Conservation (phyloP, 2,888 invertebrate genomes). For the Stenichneumon culpator region DNA sequence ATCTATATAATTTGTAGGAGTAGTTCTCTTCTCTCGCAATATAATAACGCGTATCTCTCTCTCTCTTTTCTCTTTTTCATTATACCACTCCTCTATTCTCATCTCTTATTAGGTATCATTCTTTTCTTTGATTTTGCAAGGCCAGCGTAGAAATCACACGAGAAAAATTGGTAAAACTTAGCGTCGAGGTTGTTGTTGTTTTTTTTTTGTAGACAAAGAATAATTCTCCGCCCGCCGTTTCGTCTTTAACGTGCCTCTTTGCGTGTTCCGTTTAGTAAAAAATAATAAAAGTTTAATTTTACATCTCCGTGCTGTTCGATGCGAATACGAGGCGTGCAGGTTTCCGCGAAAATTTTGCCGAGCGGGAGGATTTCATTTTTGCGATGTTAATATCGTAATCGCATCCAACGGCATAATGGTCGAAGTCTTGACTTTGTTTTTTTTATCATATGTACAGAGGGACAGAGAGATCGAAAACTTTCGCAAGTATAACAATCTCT, state of each 20-base stretch:
- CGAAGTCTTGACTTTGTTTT: constrained; percentile 33
- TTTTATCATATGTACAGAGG: constrained; percentile 49
- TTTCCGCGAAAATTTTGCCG: constrained; percentile 5
- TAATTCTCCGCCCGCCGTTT: constrained; percentile 58
- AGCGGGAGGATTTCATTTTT: neutral
- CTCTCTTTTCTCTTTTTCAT: constrained; percentile 24
- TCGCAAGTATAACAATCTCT: constrained; percentile 27
- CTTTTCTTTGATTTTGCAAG: constrained; percentile 83
- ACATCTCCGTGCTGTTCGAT: constrained; percentile 47
- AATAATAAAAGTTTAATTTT: constrained; percentile 36
- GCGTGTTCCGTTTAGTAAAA: constrained; percentile 65
- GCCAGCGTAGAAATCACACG: constrained; percentile 84
- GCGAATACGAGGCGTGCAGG: constrained; percentile 25
- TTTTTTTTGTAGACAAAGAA: constrained; percentile 15
- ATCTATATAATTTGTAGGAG: constrained; percentile 75
- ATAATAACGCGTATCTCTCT: constrained; percentile 79
- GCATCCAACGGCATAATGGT: constrained; percentile 48
- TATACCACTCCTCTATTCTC: constrained; percentile 56
- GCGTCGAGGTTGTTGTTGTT: constrained; percentile 43
- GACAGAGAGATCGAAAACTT: constrained; percentile 41
- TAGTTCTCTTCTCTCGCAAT: constrained; percentile 78
- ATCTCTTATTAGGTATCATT: constrained; percentile 74
- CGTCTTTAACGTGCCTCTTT: constrained; percentile 32
- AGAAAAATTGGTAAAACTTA: constrained; percentile 71
- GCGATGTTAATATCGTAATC: constrained; percentile 26